A percentile compares a stretch with the other conserved stretches of the same genome.
Evolutionary conservation across 1,140 invertebrate species (phyloP).

Genomic region (Drosophila funebris): DNA sequence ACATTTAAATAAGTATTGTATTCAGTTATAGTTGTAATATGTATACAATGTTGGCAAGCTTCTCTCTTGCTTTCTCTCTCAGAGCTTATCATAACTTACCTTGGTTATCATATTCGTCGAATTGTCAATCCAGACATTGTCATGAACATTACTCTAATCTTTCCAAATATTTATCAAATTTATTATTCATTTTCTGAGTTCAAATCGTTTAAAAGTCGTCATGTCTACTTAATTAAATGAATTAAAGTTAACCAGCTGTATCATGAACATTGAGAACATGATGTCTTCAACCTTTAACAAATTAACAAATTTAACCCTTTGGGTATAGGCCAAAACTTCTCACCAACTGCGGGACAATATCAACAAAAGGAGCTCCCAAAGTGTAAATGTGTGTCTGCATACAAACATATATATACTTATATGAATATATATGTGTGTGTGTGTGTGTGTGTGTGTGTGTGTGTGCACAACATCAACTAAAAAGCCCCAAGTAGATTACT

Average conservation of each 20-base stretch:
- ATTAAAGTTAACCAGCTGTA: constrained; percentile 2
- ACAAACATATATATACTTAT: constrained; percentile 1
- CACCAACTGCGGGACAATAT: constrained; percentile 67
- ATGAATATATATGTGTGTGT: constrained; percentile 1
- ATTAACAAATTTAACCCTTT: constrained; percentile 69
- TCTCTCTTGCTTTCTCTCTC: no score
- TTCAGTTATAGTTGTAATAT: no score
- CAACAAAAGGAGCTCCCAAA: constrained; percentile 55
- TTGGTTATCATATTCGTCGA: no score
- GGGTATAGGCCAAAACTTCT: constrained; percentile 64
- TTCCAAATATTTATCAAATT: no score
- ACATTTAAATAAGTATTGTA: no score
- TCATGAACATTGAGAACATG: constrained; percentile 9
- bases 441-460: constrained; percentile 12
- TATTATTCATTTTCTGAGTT: no score
- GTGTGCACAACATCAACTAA: constrained; percentile 30
- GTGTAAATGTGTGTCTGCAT: constrained; percentile 7
- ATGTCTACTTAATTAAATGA: neutral
- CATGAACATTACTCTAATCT: no score
- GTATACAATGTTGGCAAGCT: no score
- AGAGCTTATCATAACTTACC: no score
- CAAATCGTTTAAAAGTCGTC: no score
- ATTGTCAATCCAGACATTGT: no score
- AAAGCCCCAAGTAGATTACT: constrained; percentile 62
- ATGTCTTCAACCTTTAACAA: constrained; percentile 60